A percentile compares a stretch with the other conserved stretches of the same genome.
These are phyloP conservation scores for Daubentonia madagascariensis DNA, from an alignment of 2,113 vertebrate genomes.

Conservation along the genomic window DNA sequence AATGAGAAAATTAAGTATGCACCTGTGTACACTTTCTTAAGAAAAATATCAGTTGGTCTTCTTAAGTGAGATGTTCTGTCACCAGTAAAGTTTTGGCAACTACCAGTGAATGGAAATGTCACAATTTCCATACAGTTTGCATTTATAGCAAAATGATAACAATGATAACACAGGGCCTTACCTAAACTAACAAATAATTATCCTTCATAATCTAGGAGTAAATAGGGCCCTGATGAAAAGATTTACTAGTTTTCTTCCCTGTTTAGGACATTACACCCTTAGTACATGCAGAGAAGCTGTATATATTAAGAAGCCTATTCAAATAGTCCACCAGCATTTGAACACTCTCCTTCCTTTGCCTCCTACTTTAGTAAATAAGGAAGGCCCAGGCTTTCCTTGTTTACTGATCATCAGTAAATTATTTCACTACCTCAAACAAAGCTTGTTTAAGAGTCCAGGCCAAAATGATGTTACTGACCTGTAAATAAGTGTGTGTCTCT, in stretches of 20 bases:
- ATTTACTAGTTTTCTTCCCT: neutral
- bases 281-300: neutral
- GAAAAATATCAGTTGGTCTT: constrained; percentile 24
- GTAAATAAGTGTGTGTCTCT: neutral
- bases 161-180: neutral
- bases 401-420: neutral
- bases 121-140: constrained; percentile 31
- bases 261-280: neutral
- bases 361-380: neutral
- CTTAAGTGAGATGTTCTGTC: neutral
- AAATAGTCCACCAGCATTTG: neutral
- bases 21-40: neutral
- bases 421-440: neutral
- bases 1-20: neutral
- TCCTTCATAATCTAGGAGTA: neutral
- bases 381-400: neutral
- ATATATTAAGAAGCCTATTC: neutral
- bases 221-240: neutral
- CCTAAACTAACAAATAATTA: constrained; percentile 32
- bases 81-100: neutral
- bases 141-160: neutral
- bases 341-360: neutral
- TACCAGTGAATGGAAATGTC: neutral
- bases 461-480: neutral
- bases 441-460: neutral